Base-by-base conservation (phyloP, 2,113 vertebrate genomes). In the Rhineura floridana region DNA sequence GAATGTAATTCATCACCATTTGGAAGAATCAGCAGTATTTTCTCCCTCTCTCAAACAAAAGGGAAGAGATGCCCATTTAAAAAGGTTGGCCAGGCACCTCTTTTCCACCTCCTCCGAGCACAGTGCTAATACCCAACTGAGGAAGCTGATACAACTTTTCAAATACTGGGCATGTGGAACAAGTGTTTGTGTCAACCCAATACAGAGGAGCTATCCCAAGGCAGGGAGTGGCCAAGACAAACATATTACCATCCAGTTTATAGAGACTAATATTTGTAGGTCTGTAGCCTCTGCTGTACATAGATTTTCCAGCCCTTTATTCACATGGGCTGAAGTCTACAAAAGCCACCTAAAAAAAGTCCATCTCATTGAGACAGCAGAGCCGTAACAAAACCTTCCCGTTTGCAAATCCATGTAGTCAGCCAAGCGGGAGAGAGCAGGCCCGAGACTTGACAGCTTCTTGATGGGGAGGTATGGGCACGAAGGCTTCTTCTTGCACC, bases 401-500 rank as follows among this genome's bases (percentile, higher is more conserved):
- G 42, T 48, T 44, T 36, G 63, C 42, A 52, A 65, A 88, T 52
- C 55, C 81, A 67, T 30, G 72, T 15, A 25, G 44, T 46, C 8
- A 23, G 6, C n/a, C 80, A 83, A 70, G 36, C 7, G 50, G 59
- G 17, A 76, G 7, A 76, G 59, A 39, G 59, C 55, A 52, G 73
- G 42, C 0, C 42, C 15, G 50, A 70, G 70, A 48, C 33, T 28
- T 39, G 87, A 39, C 15, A 5, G 17, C 59, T 88, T 77, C 87
- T 67, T 59, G 42, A 23, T 5, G 8, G 39, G 52, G 59, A 65
- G 39, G 30, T 21, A 33, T 23, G 42, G 77, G 50, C 85, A 59
- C 33, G 65, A 89, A 81, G 90, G 85, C 86, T 67, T 91, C 90
- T 36, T 88, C 90, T 1, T 7, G 85, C 0, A 3, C 83, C 92